These are phyloP conservation scores for Galerucella calmariensis DNA, from an alignment of 2,888 invertebrate species.

Conservation along the genomic window DNA sequence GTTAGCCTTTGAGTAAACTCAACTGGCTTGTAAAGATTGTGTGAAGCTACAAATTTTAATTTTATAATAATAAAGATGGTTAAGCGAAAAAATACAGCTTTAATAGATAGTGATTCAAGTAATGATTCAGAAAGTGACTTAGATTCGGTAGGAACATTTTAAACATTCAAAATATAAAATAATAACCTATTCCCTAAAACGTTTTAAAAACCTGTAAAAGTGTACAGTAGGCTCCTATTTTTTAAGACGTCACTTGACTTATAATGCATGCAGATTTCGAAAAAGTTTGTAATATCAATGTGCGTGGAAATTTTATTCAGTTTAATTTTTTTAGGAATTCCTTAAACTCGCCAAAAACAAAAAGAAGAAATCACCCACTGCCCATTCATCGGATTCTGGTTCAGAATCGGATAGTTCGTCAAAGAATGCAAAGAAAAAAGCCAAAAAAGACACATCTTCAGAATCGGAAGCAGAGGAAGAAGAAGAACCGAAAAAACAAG, in stretches of 20 bases:
- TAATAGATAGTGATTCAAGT: constrained; percentile 86
- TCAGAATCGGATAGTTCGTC: constrained; percentile 61
- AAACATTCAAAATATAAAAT: constrained; percentile 27
- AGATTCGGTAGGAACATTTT: constrained; percentile 78
- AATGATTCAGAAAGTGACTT: constrained; percentile 83
- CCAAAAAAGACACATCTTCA: constrained; percentile 56
- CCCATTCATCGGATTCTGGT: constrained; percentile 59
- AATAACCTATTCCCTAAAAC: constrained; percentile 25
- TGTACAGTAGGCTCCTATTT: constrained; percentile 17
- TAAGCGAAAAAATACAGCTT: constrained; percentile 84
- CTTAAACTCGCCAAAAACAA: constrained; percentile 81
- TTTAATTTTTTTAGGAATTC: constrained; percentile 72
- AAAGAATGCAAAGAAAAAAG: constrained; percentile 54
- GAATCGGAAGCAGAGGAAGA: constrained; percentile 62
- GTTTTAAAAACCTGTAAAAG: constrained; percentile 24
- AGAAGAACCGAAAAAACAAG: constrained; percentile 63
- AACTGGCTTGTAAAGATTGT: constrained; percentile 1
- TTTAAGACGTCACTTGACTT: constrained; percentile 31
- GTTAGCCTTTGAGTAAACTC: constrained; percentile 3
- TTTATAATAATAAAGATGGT: constrained; percentile 70
- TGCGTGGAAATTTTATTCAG: background rate
- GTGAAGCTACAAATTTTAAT: constrained; percentile 13
- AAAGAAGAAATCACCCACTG: constrained; percentile 66
- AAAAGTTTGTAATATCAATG: constrained; percentile 23
- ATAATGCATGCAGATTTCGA: constrained; percentile 9